Percentiles rank a stretch among this genome's conserved stretches.
phyloP scores from a whole-genome alignment of 2,797 vertebrate genomes.

The Halcyon badia region DNA sequence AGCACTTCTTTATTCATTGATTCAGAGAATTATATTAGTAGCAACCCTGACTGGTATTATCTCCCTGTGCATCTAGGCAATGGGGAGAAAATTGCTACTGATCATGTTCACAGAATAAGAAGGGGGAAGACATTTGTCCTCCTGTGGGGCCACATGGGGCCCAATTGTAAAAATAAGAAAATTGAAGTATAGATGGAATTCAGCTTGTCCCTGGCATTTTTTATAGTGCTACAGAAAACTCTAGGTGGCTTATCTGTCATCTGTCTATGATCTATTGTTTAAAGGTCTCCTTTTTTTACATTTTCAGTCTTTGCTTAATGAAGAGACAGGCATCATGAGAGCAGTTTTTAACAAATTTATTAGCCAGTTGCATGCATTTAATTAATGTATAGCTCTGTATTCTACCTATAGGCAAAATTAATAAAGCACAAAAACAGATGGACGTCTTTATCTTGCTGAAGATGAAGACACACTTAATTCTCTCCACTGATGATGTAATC shows the following conservation, averaged over 20 bases:
- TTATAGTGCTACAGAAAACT: not conserved
- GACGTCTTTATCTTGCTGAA: not conserved
- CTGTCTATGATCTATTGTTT: not conserved
- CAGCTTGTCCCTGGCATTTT: not conserved
- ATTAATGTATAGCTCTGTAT: constrained; percentile 50
- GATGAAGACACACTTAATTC: constrained; percentile 52
- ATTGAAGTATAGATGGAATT: not conserved
- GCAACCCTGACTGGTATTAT: not conserved
- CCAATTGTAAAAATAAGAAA: not conserved
- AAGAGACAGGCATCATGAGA: constrained; percentile 9
- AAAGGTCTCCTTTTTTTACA: not conserved
- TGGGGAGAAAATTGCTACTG: not conserved
- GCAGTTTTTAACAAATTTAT: constrained; percentile 42
- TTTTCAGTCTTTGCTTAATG: constrained; percentile 21
- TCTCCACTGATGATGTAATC: constrained; percentile 36
- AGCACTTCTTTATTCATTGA: not conserved
- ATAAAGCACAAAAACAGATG: constrained; percentile 56
- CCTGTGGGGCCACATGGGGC: not conserved
- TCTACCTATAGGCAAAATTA: constrained; percentile 49
- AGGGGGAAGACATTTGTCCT: not conserved
- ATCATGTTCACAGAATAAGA: not conserved
- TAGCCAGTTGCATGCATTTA: constrained; percentile 57
- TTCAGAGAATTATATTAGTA: not conserved
- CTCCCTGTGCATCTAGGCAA: not conserved
- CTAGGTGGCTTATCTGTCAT: not conserved